A percentile compares a stretch with the other conserved stretches of the same genome.
Conservation (phyloP, 1,140 invertebrate species). For the Dreissena polymorpha region DNA sequence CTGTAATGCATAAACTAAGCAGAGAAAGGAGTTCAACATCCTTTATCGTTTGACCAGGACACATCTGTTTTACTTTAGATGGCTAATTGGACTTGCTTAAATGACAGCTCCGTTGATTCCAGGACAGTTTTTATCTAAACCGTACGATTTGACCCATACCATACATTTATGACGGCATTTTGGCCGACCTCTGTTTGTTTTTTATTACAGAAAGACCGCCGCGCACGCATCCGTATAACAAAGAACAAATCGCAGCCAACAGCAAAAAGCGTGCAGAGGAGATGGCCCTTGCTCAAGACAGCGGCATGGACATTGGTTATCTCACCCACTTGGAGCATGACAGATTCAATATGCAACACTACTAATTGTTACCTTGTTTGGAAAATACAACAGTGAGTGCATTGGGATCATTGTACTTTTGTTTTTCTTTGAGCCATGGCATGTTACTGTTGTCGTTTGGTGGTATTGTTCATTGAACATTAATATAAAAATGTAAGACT, state of each 20-base stretch:
- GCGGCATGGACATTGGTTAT: conserved; percentile 88
- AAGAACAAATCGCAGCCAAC: conserved; percentile 98
- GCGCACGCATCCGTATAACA: conserved; percentile 98
- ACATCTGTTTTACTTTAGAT: no score
- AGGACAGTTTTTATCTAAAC: no score
- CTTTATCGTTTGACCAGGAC: no score
- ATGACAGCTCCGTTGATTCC: no score
- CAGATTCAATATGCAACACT: conserved; percentile 99
- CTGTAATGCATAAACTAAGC: no score
- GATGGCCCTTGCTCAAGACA: conserved; percentile 81
- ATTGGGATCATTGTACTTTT: neutral
- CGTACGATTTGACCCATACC: no score
- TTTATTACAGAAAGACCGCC: conserved; percentile 95
- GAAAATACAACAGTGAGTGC: conserved; percentile 97
- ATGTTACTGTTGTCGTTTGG: no score
- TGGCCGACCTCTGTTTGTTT: neutral
- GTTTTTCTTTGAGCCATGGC: neutral
- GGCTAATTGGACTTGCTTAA: no score
- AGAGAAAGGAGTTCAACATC: no score
- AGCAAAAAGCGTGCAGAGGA: conserved; percentile 99
- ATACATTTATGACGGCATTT: no score
- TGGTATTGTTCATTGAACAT: no score
- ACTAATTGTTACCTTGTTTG: conserved; percentile 97
- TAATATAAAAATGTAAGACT: no score
- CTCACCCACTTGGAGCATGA: conserved; percentile 91